Evolutionary conservation across 2,888 invertebrate genomes (phyloP).

Genomic region (Netelia melanura): DNA sequence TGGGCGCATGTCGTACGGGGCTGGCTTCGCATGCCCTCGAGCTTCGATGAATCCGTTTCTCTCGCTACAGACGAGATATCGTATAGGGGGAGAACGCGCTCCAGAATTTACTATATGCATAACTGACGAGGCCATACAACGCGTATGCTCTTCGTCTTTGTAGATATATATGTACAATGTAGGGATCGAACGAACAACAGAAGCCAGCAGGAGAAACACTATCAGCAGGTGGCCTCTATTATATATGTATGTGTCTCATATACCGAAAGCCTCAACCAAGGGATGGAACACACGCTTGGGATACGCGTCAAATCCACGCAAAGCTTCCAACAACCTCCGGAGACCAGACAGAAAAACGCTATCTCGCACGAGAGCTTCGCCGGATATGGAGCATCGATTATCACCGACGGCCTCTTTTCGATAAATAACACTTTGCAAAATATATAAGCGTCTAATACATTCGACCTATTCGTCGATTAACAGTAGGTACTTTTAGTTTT

Average conservation of each 20-base stretch:
- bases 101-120: conserved; percentile 43
- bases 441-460: too few relatives aligned
- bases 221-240: conserved; percentile 33
- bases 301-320: conserved; percentile 86
- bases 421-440: neutral
- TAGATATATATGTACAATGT: conserved; percentile 4
- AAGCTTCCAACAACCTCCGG: conserved; percentile 84
- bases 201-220: conserved; percentile 18
- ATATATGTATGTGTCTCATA: conserved; percentile 46
- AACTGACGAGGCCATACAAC: conserved; percentile 34
- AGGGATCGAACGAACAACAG: conserved; percentile 11
- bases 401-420: neutral
- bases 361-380: neutral
- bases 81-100: conserved; percentile 17
- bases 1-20: neutral
- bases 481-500: too few relatives aligned
- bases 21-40: conserved; percentile 40
- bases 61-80: neutral
- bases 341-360: conserved; percentile 38
- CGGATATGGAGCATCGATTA: neutral
- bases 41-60: conserved; percentile 52
- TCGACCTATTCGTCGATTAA: too few relatives aligned
- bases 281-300: conserved; percentile 77
- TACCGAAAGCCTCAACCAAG: conserved; percentile 85
- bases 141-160: neutral